Evolutionary conservation across 2,888 invertebrate species (phyloP), one percentile per base, ranked within the genome.

Genomic region (Drosophila setosimentum): DNA sequence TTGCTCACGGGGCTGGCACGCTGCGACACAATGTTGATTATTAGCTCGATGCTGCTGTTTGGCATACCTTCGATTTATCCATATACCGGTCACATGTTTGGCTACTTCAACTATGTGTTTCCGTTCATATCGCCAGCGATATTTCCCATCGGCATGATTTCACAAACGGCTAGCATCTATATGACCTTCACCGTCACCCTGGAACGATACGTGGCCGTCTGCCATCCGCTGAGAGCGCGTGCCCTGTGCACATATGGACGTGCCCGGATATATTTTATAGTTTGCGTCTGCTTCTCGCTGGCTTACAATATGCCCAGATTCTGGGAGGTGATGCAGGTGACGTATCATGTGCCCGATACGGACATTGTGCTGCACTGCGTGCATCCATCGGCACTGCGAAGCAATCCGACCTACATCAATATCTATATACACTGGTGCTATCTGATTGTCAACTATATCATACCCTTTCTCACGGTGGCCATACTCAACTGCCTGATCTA

Each of bases 401-500:
- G 94, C 72, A 95, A 97, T 92, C 94, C 94, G 30, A 93, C 95
- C 1, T 99, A 98, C 94, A 96, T 97, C 69, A 95, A 95, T 45
- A 95, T 98, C 49, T 99, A 99, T 94, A 97, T 98, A 76, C 96
- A 98, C 92, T 98, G 98, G 97, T 95, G 98, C 94, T 99, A 99
- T 93, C 95, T 99, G 88, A 95, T 99, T 76, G 96, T 99, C 87
- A 97, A 98, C 95, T 98, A 99, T 93, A 95, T 98, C 86, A 95
- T 99, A 84, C 99, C 99, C 4, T 98, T 99, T 93, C 94, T 96
- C 64, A 96, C 97, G 75, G 94, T 99, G 83, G 97, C 98, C 54
- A 95, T 97, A 73, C 95, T 99, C 89, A 99, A 99, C 94, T 95
- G 96, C 67, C 96, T 97, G 92, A 99, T 99, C 91, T 98, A 98